phyloP scores from a whole-genome alignment of 2,888 invertebrate genomes.

The Sesia bembeciformis region DNA sequence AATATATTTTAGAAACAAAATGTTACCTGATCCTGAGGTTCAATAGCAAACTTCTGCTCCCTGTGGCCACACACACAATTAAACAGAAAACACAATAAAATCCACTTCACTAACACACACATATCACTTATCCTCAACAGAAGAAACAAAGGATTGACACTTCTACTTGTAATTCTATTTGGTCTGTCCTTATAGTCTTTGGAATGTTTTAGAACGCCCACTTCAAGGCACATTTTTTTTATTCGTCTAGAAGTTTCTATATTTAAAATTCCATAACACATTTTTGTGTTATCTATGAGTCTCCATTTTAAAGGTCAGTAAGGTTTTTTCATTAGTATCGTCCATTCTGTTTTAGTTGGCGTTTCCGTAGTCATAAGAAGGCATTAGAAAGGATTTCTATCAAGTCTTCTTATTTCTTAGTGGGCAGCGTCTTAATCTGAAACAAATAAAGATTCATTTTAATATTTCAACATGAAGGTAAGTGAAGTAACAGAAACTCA shows the following conservation, averaged over 20 bases:
- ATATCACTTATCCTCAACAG: constrained; percentile 42
- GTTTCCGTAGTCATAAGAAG: too few species aligned
- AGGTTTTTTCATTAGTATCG: too few species aligned
- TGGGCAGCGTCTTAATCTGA: too few species aligned
- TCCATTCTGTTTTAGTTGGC: too few species aligned
- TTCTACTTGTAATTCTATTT: constrained; percentile 43
- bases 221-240: not conserved
- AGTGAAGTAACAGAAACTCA: too few species aligned
- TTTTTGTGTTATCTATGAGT: constrained; percentile 5
- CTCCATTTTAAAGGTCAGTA: not conserved
- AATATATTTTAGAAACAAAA: not conserved
- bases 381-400: too few species aligned
- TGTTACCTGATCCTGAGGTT: constrained; percentile 64
- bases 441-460: too few species aligned
- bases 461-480: too few species aligned
- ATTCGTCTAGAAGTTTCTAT: not conserved
- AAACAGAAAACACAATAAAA: constrained; percentile 28
- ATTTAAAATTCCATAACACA: not conserved
- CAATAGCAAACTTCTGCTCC: constrained; percentile 63
- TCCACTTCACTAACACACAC: constrained; percentile 21
- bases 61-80: constrained; percentile 36
- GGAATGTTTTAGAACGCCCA: not conserved
- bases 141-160: constrained; percentile 53
- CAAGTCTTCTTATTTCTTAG: too few species aligned
- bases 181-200: constrained; percentile 5